These are phyloP conservation scores for Dendrocopos noguchii DNA, from an alignment of 2,113 vertebrate genomes.

Conservation along the genomic window DNA sequence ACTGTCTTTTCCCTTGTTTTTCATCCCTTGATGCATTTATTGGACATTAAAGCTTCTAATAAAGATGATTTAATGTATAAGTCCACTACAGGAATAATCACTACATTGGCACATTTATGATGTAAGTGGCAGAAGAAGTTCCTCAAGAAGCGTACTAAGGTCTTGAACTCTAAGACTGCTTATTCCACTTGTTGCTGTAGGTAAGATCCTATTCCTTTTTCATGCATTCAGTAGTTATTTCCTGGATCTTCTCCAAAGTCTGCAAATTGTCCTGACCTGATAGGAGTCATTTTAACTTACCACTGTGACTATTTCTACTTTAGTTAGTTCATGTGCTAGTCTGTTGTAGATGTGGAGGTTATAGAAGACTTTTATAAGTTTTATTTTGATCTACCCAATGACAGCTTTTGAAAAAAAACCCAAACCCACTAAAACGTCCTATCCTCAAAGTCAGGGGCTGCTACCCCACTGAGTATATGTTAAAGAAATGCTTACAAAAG, in stretches of 20 bases:
- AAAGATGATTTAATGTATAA: not conserved
- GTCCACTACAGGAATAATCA: not conserved
- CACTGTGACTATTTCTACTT: not conserved
- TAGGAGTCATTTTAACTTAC: not conserved
- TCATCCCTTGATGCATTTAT: not conserved
- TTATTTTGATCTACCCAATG: not conserved
- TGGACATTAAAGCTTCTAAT: not conserved
- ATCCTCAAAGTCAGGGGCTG: not conserved
- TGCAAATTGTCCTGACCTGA: not conserved
- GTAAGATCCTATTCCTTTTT: not conserved
- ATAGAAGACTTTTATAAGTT: not conserved
- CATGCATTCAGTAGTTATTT: not conserved
- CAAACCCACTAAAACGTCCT: fast-evolving
- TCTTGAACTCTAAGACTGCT: not conserved
- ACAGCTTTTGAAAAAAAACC: not conserved
- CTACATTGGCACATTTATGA: not conserved
- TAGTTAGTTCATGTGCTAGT: not conserved
- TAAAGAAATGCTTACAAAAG: conserved; percentile 23
- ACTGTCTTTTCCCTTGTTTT: not conserved
- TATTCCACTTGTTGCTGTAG: not conserved
- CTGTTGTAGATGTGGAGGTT: not conserved
- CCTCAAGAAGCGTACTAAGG: not conserved
- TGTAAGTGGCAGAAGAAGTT: not conserved
- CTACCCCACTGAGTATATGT: not conserved
- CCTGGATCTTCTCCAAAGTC: not conserved